Evolutionary conservation across 2,888 invertebrate species (phyloP).

Genomic region (Drosophila heteroneura): DNA sequence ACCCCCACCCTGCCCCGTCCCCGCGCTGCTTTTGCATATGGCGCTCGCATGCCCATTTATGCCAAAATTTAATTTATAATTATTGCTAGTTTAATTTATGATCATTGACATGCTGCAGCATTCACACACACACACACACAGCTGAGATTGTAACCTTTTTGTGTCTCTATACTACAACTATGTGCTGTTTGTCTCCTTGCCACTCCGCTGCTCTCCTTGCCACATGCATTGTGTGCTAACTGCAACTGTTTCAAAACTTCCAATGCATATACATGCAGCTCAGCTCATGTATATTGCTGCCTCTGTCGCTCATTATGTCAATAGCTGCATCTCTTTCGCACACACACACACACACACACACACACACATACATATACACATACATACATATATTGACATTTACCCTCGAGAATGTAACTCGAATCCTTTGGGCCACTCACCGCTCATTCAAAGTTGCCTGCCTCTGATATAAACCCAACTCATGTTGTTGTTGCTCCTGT

Average conservation of each 20-base stretch:
- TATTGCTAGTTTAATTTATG: conserved; percentile 81
- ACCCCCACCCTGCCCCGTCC: not conserved
- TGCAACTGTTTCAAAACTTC: conserved; percentile 77
- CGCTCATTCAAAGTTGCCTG: conserved; percentile 69
- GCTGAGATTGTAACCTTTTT: conserved; percentile 51
- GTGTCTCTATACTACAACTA: conserved; percentile 34
- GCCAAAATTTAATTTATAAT: conserved; percentile 82
- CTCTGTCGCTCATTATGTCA: conserved; percentile 1
- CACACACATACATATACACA: conserved; percentile 22
- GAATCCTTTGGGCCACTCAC: conserved; percentile 61
- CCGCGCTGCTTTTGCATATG: conserved; percentile 47
- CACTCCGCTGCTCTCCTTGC: not conserved
- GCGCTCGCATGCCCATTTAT: conserved; percentile 68
- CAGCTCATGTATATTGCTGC: not conserved
- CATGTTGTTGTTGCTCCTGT: conserved; percentile 27
- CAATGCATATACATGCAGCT: conserved; percentile 12
- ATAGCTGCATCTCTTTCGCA: conserved; percentile 34
- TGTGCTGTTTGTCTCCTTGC: conserved; percentile 11
- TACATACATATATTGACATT: conserved; percentile 54
- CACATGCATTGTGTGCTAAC: conserved; percentile 65
- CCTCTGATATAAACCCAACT: conserved; percentile 44
- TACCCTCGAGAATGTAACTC: conserved; percentile 54
- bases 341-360: not conserved
- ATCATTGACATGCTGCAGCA: conserved; percentile 78
- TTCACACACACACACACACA: conserved; percentile 42